Conservation (phyloP, 2,113 vertebrate genomes). For the Pseudolaguvia tuberculata region DNA sequence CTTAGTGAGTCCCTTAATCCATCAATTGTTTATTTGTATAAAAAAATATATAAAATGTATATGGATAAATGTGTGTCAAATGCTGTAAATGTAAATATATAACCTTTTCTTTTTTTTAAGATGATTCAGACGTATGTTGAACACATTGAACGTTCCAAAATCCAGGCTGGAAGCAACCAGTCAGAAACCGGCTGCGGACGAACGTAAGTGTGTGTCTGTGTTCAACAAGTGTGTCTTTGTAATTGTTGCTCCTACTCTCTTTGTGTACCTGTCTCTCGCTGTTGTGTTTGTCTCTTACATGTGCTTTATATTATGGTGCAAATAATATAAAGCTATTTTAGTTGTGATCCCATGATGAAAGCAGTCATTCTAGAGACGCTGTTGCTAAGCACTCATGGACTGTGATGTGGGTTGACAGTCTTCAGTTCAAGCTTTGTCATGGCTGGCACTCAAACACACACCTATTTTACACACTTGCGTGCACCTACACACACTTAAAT, state of each 20-base stretch:
- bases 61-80: not conserved
- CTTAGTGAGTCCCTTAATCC: too few species aligned
- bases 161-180: conserved; percentile 83
- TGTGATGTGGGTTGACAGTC: conserved; percentile 27
- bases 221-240: not conserved
- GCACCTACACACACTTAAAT: not conserved
- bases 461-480: not conserved
- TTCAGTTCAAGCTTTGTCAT: conserved; percentile 31
- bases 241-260: not conserved
- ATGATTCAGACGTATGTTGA: conserved; percentile 99
- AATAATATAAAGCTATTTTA: not conserved
- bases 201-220: conserved; percentile 75
- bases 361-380: conserved; percentile 37
- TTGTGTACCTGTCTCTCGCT: not conserved
- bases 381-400: conserved; percentile 37
- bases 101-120: conserved; percentile 58
- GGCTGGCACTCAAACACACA: conserved; percentile 13
- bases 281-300: not conserved
- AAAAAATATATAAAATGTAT: too few species aligned
- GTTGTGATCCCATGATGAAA: conserved; percentile 14
- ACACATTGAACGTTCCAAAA: conserved; percentile 92
- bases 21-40: too few species aligned
- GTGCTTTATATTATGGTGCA: conserved; percentile 8
- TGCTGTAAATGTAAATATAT: not conserved
- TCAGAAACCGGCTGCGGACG: conserved; percentile 81